Percentiles rank a stretch among this genome's conserved stretches.
These are phyloP conservation scores for Camelus bactrianus DNA, from an alignment of 2,113 vertebrate species.

Conservation along the genomic window DNA sequence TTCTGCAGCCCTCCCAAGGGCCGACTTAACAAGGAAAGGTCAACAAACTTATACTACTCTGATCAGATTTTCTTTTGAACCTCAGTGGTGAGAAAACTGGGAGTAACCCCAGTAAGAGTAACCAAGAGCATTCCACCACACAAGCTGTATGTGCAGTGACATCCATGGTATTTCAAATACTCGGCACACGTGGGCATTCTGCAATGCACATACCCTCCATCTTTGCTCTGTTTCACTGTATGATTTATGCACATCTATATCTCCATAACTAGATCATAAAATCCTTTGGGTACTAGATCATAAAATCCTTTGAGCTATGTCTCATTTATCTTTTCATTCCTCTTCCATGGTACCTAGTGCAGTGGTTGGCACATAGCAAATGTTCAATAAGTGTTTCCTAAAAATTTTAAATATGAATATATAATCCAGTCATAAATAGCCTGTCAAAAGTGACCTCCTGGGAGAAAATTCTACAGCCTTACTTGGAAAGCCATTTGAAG, in stretches of 20 bases:
- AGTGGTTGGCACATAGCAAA: neutral
- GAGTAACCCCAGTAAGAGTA: neutral
- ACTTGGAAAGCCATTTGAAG: conserved; percentile 25
- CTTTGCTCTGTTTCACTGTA: neutral
- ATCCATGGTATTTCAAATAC: neutral
- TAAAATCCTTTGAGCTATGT: neutral
- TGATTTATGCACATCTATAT: neutral
- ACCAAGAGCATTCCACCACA: neutral
- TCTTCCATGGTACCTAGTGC: neutral
- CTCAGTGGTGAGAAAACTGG: neutral
- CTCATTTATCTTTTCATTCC: neutral
- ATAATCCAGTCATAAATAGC: neutral
- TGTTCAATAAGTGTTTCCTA: neutral
- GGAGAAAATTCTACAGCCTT: conserved; percentile 7
- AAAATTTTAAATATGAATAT: conserved; percentile 5
- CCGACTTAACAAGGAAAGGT: neutral
- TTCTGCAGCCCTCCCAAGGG: neutral
- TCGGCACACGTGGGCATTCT: neutral
- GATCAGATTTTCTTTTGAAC: conserved; percentile 41
- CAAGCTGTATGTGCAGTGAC: neutral
- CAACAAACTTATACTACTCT: neutral
- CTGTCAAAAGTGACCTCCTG: neutral
- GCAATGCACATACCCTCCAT: neutral
- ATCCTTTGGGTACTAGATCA: neutral
- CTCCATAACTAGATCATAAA: conserved; percentile 6